These are phyloP conservation scores for Manis crassicaudata DNA, from an alignment of 2,797 vertebrate species.

Conservation along the genomic window DNA sequence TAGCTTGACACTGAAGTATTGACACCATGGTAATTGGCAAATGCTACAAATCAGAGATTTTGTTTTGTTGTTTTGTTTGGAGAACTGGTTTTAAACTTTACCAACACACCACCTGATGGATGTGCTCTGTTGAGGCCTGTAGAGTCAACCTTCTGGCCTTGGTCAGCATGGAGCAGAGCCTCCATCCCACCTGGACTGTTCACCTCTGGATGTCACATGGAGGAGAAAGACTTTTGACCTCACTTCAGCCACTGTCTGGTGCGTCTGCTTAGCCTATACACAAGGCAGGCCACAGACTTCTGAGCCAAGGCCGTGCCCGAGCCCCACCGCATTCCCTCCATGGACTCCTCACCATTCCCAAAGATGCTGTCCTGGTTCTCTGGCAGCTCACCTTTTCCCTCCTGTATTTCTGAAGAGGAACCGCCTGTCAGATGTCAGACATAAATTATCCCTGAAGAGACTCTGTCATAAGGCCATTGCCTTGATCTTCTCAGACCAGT, in stretches of 20 bases:
- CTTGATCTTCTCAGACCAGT: neutral
- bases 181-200: neutral
- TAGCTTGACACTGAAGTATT: neutral
- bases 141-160: neutral
- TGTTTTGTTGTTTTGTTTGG: neutral
- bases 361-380: neutral
- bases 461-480: neutral
- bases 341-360: neutral
- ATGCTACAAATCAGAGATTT: neutral
- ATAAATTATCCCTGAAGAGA: neutral
- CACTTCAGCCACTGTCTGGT: no score
- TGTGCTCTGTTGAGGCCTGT: neutral
- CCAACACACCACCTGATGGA: neutral
- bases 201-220: neutral
- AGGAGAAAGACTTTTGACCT: neutral
- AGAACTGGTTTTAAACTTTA: neutral
- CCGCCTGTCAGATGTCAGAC: neutral
- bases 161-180: neutral
- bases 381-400: neutral
- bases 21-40: neutral
- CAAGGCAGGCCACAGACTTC: neutral
- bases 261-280: neutral
- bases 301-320: no score
- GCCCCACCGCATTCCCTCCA: neutral
- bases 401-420: neutral